Evolutionary conservation across 2,888 invertebrate species (phyloP).

Genomic region (Deilephila elpenor): DNA sequence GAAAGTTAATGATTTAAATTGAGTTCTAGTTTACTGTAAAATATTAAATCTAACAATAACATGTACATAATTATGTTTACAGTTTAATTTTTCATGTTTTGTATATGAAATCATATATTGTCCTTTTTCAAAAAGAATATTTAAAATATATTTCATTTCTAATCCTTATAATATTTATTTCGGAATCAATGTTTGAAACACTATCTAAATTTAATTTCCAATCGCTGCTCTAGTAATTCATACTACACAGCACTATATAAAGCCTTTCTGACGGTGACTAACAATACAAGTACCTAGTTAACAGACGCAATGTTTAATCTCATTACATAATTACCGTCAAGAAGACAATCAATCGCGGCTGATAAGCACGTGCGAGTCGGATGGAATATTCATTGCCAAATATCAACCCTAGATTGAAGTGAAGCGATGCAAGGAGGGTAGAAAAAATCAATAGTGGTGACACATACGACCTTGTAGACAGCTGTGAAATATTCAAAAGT

Average conservation of each 20-base stretch:
- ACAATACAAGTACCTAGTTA: background rate
- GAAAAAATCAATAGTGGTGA: conserved; percentile 4
- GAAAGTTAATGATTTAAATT: no score
- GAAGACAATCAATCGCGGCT: background rate
- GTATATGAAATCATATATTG: no score
- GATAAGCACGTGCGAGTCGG: conserved; percentile 8
- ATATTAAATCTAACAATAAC: no score
- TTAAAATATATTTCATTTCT: no score
- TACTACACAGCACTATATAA: background rate
- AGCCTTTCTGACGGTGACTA: background rate
- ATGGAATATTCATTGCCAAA: conserved; percentile 15
- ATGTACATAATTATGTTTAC: no score
- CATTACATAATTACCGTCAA: background rate
- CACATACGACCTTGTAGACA: background rate
- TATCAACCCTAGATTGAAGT: background rate
- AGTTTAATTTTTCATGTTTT: no score
- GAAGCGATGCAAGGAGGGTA: background rate
- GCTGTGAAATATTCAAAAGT: background rate
- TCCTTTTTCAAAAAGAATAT: no score
- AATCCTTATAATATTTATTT: no score
- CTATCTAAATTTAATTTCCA: no score
- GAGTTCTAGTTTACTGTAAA: no score
- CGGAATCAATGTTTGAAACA: no score
- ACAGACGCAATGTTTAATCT: background rate
- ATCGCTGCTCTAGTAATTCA: no score